Percentiles rank a stretch among this genome's conserved stretches.
Evolutionary conservation across 1,140 invertebrate genomes (phyloP).

Genomic region (Chironomus tepperi): DNA sequence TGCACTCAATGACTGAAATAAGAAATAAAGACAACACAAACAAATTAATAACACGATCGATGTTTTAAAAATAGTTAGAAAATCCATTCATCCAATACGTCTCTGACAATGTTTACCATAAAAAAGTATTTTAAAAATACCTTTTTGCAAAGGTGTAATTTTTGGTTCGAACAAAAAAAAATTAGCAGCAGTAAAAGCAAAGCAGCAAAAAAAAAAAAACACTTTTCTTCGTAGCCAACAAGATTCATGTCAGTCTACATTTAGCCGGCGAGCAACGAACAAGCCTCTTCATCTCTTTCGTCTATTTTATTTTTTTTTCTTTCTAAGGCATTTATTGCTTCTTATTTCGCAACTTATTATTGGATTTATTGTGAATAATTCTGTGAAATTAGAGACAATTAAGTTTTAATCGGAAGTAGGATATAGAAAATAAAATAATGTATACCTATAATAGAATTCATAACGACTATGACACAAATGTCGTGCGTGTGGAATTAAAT

Average conservation of each 20-base stretch:
- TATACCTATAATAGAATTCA: slow-evolving; percentile 14
- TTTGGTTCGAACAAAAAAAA: slow-evolving; percentile 21
- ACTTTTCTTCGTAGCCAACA: not conserved
- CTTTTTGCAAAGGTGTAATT: slow-evolving; percentile 18
- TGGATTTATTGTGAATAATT: not conserved
- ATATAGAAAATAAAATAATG: not conserved
- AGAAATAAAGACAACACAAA: no score
- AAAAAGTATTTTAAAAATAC: not conserved
- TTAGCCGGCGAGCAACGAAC: slow-evolving; percentile 1
- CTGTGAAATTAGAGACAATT: not conserved
- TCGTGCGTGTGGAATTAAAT: slow-evolving; percentile 14
- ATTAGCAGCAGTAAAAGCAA: not conserved
- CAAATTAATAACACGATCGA: no score
- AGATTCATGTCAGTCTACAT: not conserved
- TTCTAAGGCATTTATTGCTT: not conserved
- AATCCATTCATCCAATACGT: not conserved
- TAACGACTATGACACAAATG: slow-evolving; percentile 11
- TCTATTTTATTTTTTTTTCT: not conserved
- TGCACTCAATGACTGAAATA: no score
- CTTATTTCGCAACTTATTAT: not conserved
- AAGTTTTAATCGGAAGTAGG: not conserved
- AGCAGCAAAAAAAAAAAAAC: not conserved
- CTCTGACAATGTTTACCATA: not conserved
- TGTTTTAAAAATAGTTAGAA: no score
- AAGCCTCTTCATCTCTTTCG: not conserved